These are phyloP conservation scores for Phataginus tetradactyla DNA, from an alignment of 2,797 vertebrate genomes.

Conservation along the genomic window DNA sequence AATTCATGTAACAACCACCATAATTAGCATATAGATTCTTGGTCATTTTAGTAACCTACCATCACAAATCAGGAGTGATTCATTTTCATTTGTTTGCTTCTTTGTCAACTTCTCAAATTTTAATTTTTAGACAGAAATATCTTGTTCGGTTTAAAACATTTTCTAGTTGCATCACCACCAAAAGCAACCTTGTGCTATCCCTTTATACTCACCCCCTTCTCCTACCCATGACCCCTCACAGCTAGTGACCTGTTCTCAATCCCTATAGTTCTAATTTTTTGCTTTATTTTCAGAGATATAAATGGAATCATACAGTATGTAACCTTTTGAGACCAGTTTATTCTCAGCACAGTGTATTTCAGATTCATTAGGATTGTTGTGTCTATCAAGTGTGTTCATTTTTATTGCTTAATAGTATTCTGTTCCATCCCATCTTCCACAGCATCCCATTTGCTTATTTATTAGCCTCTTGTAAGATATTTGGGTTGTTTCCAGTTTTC, in stretches of 20 bases:
- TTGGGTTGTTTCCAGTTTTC: not conserved
- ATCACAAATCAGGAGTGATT: not conserved
- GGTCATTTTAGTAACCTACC: not conserved
- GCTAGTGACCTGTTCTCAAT: not conserved
- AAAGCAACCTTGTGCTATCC: not conserved
- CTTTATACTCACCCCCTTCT: not conserved
- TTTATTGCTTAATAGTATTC: not conserved
- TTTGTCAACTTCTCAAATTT: not conserved
- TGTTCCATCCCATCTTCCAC: not conserved
- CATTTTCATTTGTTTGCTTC: not conserved
- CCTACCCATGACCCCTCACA: fast-evolving
- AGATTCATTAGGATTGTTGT: not conserved
- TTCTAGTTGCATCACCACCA: not conserved
- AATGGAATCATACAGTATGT: not conserved
- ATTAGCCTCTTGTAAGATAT: not conserved
- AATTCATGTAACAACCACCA: not conserved
- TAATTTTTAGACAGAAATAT: not conserved
- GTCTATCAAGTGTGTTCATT: not conserved
- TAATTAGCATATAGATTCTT: not conserved
- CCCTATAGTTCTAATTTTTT: not conserved
- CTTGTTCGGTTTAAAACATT: not conserved
- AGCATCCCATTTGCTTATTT: not conserved
- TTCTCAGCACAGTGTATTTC: not conserved
- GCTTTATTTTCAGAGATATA: not conserved
- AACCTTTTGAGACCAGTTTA: not conserved